Base-by-base conservation (phyloP, 2,113 vertebrate species). In the Phalacrocorax brasilianus region DNA sequence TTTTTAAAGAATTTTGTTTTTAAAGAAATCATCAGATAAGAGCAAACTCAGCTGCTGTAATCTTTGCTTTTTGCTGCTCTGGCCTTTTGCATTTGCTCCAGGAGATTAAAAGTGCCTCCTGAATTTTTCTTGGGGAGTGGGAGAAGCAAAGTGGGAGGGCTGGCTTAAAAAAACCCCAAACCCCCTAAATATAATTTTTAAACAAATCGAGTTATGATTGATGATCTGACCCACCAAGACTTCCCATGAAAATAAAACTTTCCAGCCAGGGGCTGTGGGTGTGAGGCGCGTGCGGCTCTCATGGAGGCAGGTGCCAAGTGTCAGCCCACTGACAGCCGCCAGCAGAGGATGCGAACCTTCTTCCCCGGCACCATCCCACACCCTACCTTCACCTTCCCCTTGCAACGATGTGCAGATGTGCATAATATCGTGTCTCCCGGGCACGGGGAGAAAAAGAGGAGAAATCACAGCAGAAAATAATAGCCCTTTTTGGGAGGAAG, bases 351-450 rank as follows among this genome's bases (percentile, higher is more conserved):
- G 50, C 38, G 59, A 94, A 27, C 89, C 68, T 59, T 85, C 91
- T 80, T 89, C 15, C 61, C 24, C 21, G 0, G 85, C 68, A 6
- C 21, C 1, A 0, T 55, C 62, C 74, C 0, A 8, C 1, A 0
- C 53, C 40, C 3, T 17, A 62, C 53, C 81, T 83, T 85, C 56
- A 80, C 56, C 91, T 84, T 81, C 61, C 44, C 88, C 65, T 72
- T 9, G 8, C 61, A 88, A 65, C 0, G 1, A 50, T 12, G 27
- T 5, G 24, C 91, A 94, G 85, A 85, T 94, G 92, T 86, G 62
- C 52, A 27, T 62, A 63, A 87, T n/a, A 4, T 73, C 49, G 59
- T 40, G 50, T 45, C 62, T 19, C 58, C 38, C 28, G 23, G 47
- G 27, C n/a, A 67, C 0, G 2, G 77, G 35, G 47, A 76, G 61